Evolutionary conservation across 2,797 vertebrate genomes (phyloP).

Genomic region (Rallus crepitans): DNA sequence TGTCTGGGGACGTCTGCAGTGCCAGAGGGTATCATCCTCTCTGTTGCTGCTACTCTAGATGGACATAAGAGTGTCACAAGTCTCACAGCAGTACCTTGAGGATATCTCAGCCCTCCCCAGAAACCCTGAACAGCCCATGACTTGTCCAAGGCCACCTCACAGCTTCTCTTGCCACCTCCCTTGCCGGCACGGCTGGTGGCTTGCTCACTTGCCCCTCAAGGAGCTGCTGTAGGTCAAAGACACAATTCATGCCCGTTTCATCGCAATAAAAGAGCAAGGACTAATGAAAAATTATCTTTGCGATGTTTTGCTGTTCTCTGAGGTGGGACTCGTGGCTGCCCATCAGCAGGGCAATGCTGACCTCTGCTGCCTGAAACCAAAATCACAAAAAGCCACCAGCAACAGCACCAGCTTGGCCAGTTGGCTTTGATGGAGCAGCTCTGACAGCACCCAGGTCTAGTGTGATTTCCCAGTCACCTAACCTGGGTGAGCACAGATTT

Average conservation of each 20-base stretch:
- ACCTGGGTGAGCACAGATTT: neutral
- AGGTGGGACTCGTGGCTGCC: neutral
- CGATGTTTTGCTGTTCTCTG: neutral
- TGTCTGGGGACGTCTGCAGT: neutral
- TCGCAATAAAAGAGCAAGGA: neutral
- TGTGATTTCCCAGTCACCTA: neutral
- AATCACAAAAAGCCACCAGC: neutral
- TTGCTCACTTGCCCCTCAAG: neutral
- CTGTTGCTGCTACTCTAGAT: neutral
- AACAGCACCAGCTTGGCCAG: neutral
- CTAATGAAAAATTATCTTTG: neutral
- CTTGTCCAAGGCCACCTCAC: accelerated
- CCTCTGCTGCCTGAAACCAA: constrained; percentile 76
- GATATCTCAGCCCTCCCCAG: accelerated
- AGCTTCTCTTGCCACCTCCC: neutral
- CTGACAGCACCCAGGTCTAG: neutral
- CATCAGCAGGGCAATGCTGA: constrained; percentile 76
- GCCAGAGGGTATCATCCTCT: neutral
- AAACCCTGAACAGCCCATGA: neutral
- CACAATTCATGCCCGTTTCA: neutral
- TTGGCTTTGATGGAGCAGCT: neutral
- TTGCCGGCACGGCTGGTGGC: neutral
- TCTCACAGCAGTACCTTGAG: neutral
- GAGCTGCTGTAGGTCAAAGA: neutral
- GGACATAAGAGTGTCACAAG: neutral